phyloP scores from a whole-genome alignment of 1,140 invertebrate species.

The Campodea augens region DNA sequence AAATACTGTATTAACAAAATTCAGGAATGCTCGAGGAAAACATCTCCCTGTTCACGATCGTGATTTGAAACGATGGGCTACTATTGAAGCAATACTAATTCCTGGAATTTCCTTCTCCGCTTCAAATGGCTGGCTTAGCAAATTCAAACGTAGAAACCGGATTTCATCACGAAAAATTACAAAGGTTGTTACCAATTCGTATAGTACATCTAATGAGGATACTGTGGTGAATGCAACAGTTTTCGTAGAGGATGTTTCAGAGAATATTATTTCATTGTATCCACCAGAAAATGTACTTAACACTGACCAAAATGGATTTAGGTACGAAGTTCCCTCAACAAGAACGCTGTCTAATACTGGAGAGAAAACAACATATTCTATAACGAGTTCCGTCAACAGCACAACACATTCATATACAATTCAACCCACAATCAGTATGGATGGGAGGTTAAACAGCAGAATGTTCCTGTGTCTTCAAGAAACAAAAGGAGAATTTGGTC shows the following conservation, averaged over 20 bases:
- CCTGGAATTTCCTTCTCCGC: too few species aligned
- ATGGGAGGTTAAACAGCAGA: slow-evolving; percentile 6
- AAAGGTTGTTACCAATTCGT: neutral
- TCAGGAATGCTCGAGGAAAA: too few species aligned
- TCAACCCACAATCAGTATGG: slow-evolving; percentile 7
- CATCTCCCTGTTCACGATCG: too few species aligned
- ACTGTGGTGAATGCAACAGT: neutral
- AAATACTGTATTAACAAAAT: too few species aligned
- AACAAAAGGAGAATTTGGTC: slow-evolving; percentile 7
- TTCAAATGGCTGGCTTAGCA: too few species aligned
- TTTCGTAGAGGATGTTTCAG: neutral
- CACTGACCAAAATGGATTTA: slow-evolving; percentile 10
- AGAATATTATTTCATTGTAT: neutral
- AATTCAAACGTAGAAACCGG: neutral
- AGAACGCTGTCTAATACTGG: slow-evolving; percentile 3
- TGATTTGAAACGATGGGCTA: too few species aligned
- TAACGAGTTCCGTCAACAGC: slow-evolving; percentile 9
- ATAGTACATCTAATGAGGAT: neutral
- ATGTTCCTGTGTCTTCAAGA: slow-evolving; percentile 11
- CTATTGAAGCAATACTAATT: too few species aligned
- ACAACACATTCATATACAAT: slow-evolving; percentile 11
- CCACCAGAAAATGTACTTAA: slow-evolving; percentile 1
- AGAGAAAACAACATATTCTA: slow-evolving; percentile 6
- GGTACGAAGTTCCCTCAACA: slow-evolving; percentile 2
- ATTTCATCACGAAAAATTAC: neutral